phyloP scores from a whole-genome alignment of 1,140 invertebrate genomes.

The Drosophila burlai region DNA sequence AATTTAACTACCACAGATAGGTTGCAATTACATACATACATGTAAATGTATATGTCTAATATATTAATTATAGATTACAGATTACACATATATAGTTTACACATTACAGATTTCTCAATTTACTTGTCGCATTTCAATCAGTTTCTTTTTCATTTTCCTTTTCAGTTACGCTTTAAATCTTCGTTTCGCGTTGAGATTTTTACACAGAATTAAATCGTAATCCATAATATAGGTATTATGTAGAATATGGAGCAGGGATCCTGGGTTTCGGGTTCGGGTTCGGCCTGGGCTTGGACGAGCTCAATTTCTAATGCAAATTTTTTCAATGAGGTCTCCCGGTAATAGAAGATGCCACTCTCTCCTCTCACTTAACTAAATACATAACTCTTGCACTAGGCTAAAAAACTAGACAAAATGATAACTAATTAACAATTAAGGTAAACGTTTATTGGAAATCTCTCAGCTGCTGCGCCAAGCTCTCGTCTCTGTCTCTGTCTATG shows the following conservation, averaged over 20 bases:
- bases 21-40: constrained; percentile 81
- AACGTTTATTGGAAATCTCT: constrained; percentile 82
- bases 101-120: constrained; percentile 36
- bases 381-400: constrained; percentile 82
- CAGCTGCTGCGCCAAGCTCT: constrained; percentile 32
- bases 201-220: constrained; percentile 55
- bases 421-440: constrained; percentile 84
- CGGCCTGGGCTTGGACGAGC: constrained; percentile 21
- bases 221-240: constrained; percentile 28
- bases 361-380: constrained; percentile 69
- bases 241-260: constrained; percentile 50
- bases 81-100: constrained; percentile 45
- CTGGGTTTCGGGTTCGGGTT: constrained; percentile 12
- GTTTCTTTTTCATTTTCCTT: neutral
- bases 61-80: constrained; percentile 55
- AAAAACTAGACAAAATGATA: constrained; percentile 82
- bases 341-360: constrained; percentile 58
- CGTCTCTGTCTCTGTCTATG: constrained; percentile 23
- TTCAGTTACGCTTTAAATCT: constrained; percentile 28
- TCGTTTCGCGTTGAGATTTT: constrained; percentile 72
- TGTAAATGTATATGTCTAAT: constrained; percentile 51
- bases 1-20: constrained; percentile 85
- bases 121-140: constrained; percentile 13
- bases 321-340: constrained; percentile 67
- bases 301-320: constrained; percentile 45